Conservation (phyloP, 2,888 invertebrate species). For the Rosalia funebris region DNA sequence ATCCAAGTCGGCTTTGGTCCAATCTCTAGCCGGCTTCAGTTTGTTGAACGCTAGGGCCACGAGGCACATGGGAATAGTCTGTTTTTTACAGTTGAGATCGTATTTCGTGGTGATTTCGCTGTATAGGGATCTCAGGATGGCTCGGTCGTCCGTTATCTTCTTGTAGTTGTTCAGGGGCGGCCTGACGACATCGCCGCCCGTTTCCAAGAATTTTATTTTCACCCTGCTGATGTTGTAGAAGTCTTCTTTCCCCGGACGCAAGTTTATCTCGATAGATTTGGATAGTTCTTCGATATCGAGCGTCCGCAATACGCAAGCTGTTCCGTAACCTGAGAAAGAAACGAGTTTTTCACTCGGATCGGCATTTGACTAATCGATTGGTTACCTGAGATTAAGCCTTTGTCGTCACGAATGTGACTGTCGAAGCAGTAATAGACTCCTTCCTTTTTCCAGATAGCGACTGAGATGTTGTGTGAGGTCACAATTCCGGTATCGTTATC, state of each 20-base stretch:
- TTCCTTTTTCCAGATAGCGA: constrained; percentile 68
- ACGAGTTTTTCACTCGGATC: not conserved
- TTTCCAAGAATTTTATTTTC: constrained; percentile 48
- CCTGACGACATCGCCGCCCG: constrained; percentile 52
- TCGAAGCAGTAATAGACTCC: constrained; percentile 69
- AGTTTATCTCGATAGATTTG: constrained; percentile 57
- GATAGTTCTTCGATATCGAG: constrained; percentile 56
- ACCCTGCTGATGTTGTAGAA: constrained; percentile 58
- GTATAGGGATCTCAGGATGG: constrained; percentile 57
- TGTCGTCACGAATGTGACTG: constrained; percentile 69
- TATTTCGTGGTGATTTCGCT: constrained; percentile 51
- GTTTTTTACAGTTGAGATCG: constrained; percentile 56
- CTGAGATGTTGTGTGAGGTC: constrained; percentile 68
- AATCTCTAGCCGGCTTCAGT: constrained; percentile 52
- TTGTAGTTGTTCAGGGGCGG: constrained; percentile 63
- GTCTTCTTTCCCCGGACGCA: constrained; percentile 52
- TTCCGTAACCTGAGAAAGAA: constrained; percentile 54
- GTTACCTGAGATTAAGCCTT: constrained; percentile 63
- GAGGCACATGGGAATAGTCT: constrained; percentile 59
- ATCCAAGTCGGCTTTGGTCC: constrained; percentile 57
- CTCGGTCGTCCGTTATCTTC: constrained; percentile 58
- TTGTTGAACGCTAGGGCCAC: constrained; percentile 56
- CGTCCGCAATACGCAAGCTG: constrained; percentile 62
- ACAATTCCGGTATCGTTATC: constrained; percentile 65
- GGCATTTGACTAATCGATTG: not conserved